A percentile compares a stretch with the other conserved stretches of the same genome.
phyloP scores from a whole-genome alignment of 2,888 invertebrate species.

The Tyria jacobaeae region DNA sequence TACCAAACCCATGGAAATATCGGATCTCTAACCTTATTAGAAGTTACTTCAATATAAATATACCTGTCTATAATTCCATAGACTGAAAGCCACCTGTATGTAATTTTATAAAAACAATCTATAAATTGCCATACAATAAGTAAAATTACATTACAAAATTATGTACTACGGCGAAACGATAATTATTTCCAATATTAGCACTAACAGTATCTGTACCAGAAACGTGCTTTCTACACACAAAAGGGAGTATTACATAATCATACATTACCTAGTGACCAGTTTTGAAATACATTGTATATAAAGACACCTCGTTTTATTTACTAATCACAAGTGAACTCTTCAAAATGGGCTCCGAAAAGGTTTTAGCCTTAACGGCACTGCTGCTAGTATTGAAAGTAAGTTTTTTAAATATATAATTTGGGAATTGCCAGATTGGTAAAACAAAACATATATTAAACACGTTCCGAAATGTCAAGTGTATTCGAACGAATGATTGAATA shows the following conservation, averaged over 20 bases:
- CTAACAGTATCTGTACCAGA: constrained; percentile 27
- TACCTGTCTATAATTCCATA: background rate
- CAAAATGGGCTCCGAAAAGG: constrained; percentile 64
- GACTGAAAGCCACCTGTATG: background rate
- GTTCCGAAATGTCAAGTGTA: background rate
- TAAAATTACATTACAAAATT: constrained; percentile 22
- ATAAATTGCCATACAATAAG: background rate
- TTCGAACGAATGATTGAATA: background rate
- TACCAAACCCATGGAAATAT: background rate
- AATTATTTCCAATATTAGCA: constrained; percentile 13
- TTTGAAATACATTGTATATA: constrained; percentile 75
- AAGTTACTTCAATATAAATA: background rate
- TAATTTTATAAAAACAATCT: background rate
- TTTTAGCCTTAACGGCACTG: constrained; percentile 43
- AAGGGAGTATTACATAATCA: constrained; percentile 55
- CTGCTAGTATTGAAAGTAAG: constrained; percentile 53
- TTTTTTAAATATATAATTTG: background rate
- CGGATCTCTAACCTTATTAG: background rate
- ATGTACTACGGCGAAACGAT: background rate
- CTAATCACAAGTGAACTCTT: constrained; percentile 55
- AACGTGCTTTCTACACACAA: constrained; percentile 64
- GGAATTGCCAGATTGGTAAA: background rate
- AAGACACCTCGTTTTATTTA: constrained; percentile 51
- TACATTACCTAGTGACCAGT: constrained; percentile 63
- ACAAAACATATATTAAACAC: background rate